Conservation (phyloP, 1,140 invertebrate species). For the Caenorhabditis inopinata region DNA sequence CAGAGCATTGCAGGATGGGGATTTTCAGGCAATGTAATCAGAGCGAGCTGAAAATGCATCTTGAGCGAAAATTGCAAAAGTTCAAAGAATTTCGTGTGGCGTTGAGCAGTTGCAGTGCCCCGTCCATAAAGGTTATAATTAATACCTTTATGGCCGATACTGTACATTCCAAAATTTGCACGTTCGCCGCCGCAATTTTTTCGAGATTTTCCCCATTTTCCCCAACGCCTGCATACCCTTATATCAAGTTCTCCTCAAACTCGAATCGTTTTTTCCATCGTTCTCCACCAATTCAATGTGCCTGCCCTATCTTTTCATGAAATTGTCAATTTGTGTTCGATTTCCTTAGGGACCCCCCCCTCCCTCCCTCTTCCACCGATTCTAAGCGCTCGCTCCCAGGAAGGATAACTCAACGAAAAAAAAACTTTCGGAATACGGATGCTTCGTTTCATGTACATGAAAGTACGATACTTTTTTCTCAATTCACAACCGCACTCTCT, state of each 20-base stretch:
- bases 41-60: too few species aligned
- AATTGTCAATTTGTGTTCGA: conserved; percentile 16
- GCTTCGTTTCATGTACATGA: neutral
- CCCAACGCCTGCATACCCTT: neutral
- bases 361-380: neutral
- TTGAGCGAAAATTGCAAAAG: too few species aligned
- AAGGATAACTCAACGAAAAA: neutral
- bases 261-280: conserved; percentile 22
- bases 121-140: too few species aligned
- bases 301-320: neutral
- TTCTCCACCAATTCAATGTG: conserved; percentile 26
- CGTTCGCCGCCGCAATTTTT: too few species aligned
- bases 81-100: too few species aligned
- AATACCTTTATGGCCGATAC: too few species aligned
- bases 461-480: neutral
- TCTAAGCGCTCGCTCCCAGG: too few species aligned
- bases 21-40: too few species aligned
- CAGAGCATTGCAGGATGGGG: too few species aligned
- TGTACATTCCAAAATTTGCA: too few species aligned
- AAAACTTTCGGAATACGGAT: conserved; percentile 19
- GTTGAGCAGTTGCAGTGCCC: too few species aligned
- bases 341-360: conserved; percentile 3
- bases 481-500: neutral
- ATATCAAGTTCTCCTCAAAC: neutral
- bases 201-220: too few species aligned